A percentile compares a stretch with the other conserved stretches of the same genome.
Conservation (phyloP, 2,888 invertebrate genomes). For the Folsomia manolachei region DNA sequence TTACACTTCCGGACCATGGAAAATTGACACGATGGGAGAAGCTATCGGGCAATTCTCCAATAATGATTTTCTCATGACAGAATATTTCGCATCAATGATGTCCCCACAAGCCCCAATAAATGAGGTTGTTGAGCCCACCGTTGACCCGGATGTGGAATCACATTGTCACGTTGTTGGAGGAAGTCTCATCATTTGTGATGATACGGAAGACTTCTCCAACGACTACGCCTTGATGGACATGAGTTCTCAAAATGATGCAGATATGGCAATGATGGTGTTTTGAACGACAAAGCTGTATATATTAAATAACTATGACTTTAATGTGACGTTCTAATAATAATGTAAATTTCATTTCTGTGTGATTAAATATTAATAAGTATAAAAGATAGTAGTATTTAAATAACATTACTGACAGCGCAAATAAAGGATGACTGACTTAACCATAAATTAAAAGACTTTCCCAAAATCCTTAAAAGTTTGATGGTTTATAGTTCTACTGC, state of each 20-base stretch:
- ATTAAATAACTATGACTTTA: neutral
- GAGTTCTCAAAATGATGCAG: neutral
- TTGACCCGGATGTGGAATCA: neutral
- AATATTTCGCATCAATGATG: slow-evolving; percentile 1
- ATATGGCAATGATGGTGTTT: slow-evolving; percentile 3
- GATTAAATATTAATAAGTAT: too few relatives aligned
- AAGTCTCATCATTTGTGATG: neutral
- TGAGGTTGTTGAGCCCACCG: neutral
- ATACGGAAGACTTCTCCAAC: neutral
- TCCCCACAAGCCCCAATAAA: neutral
- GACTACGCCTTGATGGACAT: neutral
- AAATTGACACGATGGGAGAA: neutral
- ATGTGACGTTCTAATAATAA: too few relatives aligned
- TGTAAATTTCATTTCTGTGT: too few relatives aligned
- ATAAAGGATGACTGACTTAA: too few relatives aligned
- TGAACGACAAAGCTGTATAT: neutral
- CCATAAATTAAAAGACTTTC: neutral
- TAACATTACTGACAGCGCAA: too few relatives aligned
- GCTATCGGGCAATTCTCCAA: neutral
- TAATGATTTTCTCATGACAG: neutral
- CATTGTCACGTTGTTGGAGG: neutral
- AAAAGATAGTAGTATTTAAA: too few relatives aligned
- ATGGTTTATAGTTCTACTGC: neutral
- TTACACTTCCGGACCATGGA: slow-evolving; percentile 26
- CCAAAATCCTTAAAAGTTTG: neutral